Base-by-base conservation (phyloP, 2,113 vertebrate genomes). In the Hypocryptadius cinnamomeus region DNA sequence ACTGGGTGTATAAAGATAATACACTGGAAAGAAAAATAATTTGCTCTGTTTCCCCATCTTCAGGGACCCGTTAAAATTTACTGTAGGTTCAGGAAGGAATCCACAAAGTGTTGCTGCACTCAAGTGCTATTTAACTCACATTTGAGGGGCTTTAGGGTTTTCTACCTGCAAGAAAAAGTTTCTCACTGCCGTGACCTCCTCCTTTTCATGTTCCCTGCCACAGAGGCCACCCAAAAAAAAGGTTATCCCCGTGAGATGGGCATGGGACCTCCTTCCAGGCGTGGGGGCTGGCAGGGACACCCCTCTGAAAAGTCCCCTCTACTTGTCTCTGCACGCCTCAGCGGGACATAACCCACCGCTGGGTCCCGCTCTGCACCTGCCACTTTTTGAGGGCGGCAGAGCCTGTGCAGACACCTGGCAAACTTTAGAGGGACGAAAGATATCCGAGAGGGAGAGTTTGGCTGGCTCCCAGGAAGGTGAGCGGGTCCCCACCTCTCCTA, bases 321-420 rank as follows among this genome's bases (percentile, higher is more conserved):
- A 0, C 13, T 73, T 56, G 40, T 40, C 22, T 19, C 45, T 27
- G 22, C 6, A 11, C 33, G 35, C 28, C n/a, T 33, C 56, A 37
- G 48, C 0, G 8, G 42, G 54, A 13, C 7, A 19, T 10, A 47
- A 11, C 3, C 5, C 20, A 6, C 2, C 15, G 3, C 0, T 0
- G 27, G 8, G 10, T 63, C 59, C 50, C 48, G 44, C 88, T 56
- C 16, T 4, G 0, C 44, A 47, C 14, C 28, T 2, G 2, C 2
- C 4, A 0, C 21, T 39, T 24, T 11, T 4, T 5, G 56, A n/a
- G 31, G 35, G 21, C 2, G 2, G 11, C 1, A 12, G 16, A 82
- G 37, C 50, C 3, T 2, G 39, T 44, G 37, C 33, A 27, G 68
- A 59, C 54, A n/a, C 12, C 44, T 10, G 61, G 37, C 1, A 4